Conservation (phyloP, 2,113 vertebrate species). For the Agapornis roseicollis region DNA sequence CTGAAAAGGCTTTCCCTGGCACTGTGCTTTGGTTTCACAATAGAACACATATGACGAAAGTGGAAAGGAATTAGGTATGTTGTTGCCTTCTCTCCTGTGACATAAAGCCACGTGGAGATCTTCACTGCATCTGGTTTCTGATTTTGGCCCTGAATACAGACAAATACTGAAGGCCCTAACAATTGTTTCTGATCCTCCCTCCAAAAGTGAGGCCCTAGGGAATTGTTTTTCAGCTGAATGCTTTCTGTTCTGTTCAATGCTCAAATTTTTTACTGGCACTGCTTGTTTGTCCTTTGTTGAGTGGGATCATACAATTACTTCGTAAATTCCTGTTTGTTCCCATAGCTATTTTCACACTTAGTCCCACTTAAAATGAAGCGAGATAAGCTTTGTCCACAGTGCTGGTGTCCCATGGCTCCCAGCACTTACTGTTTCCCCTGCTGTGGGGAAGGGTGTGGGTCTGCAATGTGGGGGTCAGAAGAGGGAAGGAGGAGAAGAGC, state of each 20-base stretch:
- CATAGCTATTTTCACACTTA: neutral
- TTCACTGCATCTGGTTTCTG: constrained; percentile 21
- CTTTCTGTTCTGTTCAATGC: neutral
- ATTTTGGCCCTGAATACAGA: neutral
- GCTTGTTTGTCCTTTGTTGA: neutral
- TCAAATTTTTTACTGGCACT: neutral
- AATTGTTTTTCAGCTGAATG: neutral
- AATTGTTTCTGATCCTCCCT: neutral
- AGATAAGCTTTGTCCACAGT: neutral
- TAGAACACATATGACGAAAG: neutral
- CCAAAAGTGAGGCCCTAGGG: neutral
- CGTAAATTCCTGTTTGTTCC: neutral
- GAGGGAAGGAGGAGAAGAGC: neutral
- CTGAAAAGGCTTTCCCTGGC: neutral
- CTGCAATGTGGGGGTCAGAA: neutral
- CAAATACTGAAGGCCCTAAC: neutral
- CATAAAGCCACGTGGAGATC: neutral
- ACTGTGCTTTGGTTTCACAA: constrained; percentile 1
- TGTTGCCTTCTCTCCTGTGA: neutral
- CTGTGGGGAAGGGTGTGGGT: neutral
- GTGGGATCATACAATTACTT: neutral
- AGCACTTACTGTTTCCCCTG: neutral
- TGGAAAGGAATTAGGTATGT: constrained; percentile 23
- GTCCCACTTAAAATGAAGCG: neutral
- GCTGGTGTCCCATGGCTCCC: neutral